A percentile compares a stretch with the other conserved stretches of the same genome.
These are phyloP conservation scores for Blera fallax DNA, from an alignment of 2,888 invertebrate species.

Conservation along the genomic window DNA sequence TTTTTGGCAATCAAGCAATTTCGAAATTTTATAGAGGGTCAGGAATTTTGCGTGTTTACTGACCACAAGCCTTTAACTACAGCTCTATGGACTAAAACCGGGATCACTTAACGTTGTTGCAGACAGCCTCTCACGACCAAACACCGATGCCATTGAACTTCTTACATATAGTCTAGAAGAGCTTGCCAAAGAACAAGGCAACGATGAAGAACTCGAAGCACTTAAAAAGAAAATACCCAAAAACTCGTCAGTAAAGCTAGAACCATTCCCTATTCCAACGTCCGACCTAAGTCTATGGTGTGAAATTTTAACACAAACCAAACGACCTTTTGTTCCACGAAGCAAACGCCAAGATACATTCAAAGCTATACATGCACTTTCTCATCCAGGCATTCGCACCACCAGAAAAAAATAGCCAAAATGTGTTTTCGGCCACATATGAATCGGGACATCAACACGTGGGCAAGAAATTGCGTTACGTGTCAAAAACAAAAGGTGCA, in stretches of 20 bases:
- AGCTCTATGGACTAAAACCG: neutral
- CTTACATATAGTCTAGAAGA: too few species aligned
- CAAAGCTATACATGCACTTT: neutral
- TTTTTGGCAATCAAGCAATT: neutral
- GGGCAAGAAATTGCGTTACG: too few species aligned
- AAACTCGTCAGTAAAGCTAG: neutral
- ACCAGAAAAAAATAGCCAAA: neutral
- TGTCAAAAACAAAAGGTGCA: neutral
- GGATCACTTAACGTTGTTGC: constrained; percentile 15
- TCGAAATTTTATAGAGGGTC: neutral
- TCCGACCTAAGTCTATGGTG: neutral
- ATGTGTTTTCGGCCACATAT: neutral
- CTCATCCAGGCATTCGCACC: neutral
- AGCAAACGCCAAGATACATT: neutral
- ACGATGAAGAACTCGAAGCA: neutral
- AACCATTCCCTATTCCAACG: neutral
- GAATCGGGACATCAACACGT: neutral
- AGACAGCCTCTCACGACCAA: neutral
- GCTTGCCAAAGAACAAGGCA: neutral
- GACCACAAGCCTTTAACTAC: neutral
- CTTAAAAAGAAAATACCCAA: neutral
- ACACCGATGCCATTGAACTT: neutral
- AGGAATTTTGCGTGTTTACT: neutral
- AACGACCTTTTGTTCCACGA: constrained; percentile 3
- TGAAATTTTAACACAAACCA: neutral